Conservation (phyloP, 2,888 invertebrate species). For the Mythimna ferrago region DNA sequence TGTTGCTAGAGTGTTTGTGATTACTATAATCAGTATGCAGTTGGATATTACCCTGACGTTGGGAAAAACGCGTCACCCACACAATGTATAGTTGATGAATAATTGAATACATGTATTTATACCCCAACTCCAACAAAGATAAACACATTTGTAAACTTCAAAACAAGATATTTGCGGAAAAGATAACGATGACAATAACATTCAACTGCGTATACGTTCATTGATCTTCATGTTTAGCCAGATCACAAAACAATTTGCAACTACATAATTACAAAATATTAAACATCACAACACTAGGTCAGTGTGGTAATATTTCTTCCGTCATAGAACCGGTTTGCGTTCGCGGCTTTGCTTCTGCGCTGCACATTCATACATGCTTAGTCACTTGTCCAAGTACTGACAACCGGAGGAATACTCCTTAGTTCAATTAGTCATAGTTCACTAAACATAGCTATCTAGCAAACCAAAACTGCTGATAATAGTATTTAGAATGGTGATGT, state of each 20-base stretch:
- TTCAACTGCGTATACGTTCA: constrained; percentile 10
- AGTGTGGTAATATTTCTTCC: constrained; percentile 58
- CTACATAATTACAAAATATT: constrained; percentile 48
- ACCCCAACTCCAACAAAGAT: constrained; percentile 14
- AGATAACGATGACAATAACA: constrained; percentile 14
- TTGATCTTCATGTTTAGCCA: constrained; percentile 24
- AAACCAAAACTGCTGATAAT: constrained; percentile 34
- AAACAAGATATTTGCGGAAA: constrained; percentile 37
- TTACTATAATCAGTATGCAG: background rate
- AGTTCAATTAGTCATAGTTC: constrained; percentile 43
- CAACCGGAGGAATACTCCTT: constrained; percentile 48
- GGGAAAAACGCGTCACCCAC: background rate
- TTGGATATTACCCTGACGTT: background rate
- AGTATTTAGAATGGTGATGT: constrained; percentile 13
- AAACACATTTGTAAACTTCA: constrained; percentile 22
- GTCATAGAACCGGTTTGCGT: constrained; percentile 61
- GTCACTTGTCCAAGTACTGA: constrained; percentile 48
- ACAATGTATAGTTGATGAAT: background rate
- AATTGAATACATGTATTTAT: constrained; percentile 3
- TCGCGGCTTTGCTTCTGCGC: constrained; percentile 33
- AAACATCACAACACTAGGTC: constrained; percentile 58
- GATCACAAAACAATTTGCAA: constrained; percentile 16
- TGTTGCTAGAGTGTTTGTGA: too few relatives aligned
- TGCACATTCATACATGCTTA: constrained; percentile 53
- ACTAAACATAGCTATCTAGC: background rate